A percentile compares a stretch with the other conserved stretches of the same genome.
Evolutionary conservation across 2,797 vertebrate genomes (phyloP).

Genomic region (Lacerta bilineata): DNA sequence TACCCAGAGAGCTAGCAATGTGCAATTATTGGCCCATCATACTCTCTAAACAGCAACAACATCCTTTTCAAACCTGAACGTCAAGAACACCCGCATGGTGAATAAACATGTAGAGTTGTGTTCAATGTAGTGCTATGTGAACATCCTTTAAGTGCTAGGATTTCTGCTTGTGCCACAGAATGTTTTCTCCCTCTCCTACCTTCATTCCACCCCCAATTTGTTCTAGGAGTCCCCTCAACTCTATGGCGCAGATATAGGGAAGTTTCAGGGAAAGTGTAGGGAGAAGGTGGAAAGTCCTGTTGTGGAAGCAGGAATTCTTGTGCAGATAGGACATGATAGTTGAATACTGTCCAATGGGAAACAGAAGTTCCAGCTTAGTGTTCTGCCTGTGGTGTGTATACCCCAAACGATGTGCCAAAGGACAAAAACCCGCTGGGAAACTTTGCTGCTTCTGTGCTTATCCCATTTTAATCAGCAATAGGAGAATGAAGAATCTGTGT

Average conservation of each 20-base stretch:
- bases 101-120: background rate
- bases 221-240: no score
- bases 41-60: background rate
- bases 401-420: background rate
- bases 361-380: background rate
- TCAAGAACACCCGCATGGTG: background rate
- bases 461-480: background rate
- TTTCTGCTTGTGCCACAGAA: no score
- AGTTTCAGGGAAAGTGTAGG: no score
- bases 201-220: no score
- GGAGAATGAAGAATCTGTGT: background rate
- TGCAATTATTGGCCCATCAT: background rate
- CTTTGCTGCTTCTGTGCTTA: background rate
- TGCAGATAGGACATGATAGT: no score
- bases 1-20: background rate
- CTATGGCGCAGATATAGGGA: no score
- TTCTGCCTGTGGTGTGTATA: background rate
- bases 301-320: no score
- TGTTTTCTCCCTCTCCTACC: no score
- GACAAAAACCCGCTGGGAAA: background rate
- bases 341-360: no score
- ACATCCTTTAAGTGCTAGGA: background rate
- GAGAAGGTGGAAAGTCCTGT: no score
- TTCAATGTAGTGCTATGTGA: background rate
- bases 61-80: constrained; percentile 1